Evolutionary conservation across 2,797 vertebrate genomes (phyloP).

Genomic region (Rallus crepitans): DNA sequence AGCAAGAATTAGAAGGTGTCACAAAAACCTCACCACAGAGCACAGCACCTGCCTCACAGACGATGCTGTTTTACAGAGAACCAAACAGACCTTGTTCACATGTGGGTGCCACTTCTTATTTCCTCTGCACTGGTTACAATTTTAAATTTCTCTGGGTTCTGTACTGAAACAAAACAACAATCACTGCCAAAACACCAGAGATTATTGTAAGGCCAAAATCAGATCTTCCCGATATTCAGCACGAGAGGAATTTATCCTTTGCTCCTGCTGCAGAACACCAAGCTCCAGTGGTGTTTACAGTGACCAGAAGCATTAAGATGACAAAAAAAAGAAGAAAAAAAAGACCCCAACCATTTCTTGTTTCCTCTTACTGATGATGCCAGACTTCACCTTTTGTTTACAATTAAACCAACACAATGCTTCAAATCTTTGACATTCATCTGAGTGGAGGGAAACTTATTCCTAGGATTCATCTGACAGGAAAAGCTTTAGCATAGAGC

Average conservation of each 20-base stretch:
- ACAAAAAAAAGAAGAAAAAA: not conserved
- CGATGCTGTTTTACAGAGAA: not conserved
- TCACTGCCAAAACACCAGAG: not conserved
- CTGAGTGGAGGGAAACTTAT: not conserved
- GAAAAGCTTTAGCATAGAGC: not conserved
- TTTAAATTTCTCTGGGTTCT: not conserved
- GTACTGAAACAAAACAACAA: not conserved
- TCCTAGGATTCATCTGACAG: not conserved
- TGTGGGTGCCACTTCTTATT: not conserved
- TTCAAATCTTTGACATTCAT: constrained; percentile 20
- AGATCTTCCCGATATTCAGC: not conserved
- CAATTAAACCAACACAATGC: not conserved
- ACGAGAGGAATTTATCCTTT: constrained; percentile 3
- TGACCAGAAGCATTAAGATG: not conserved
- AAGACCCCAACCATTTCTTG: not conserved
- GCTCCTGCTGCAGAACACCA: constrained; percentile 18
- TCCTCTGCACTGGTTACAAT: not conserved
- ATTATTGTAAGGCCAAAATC: constrained; percentile 6
- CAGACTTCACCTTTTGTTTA: not conserved
- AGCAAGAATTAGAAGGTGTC: not conserved
- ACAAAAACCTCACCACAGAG: not conserved
- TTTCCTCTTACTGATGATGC: not conserved
- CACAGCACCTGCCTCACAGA: not conserved
- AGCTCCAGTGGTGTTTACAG: not conserved
- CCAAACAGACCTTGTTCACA: not conserved